phyloP scores from a whole-genome alignment of 1,140 invertebrate species.

The Sycophila sp. region DNA sequence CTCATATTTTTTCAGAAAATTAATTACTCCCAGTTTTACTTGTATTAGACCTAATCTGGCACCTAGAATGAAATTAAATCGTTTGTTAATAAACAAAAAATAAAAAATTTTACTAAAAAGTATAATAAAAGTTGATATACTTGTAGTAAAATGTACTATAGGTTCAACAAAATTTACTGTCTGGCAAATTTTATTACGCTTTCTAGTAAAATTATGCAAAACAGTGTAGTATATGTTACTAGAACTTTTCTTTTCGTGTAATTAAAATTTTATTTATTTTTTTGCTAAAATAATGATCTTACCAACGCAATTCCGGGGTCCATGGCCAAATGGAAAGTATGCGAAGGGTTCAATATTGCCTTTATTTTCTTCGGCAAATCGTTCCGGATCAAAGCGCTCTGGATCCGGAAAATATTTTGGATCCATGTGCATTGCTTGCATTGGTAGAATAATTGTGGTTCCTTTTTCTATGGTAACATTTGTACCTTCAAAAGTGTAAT shows the following conservation, averaged over 20 bases:
- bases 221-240: background rate
- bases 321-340: constrained; percentile 69
- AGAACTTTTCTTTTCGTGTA: background rate
- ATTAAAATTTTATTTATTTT: background rate
- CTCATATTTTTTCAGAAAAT: constrained; percentile 48
- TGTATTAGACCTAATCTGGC: constrained; percentile 51
- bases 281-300: no score
- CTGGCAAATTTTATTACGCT: background rate
- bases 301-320: constrained; percentile 32
- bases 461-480: constrained; percentile 59
- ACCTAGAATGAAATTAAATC: constrained; percentile 38
- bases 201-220: background rate
- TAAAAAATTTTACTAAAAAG: background rate
- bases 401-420: constrained; percentile 72
- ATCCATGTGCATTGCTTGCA: constrained; percentile 62
- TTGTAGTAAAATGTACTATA: no score
- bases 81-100: background rate
- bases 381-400: constrained; percentile 72
- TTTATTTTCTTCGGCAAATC: constrained; percentile 69
- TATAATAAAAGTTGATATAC: background rate
- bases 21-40: constrained; percentile 48
- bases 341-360: constrained; percentile 55
- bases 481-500: constrained; percentile 57
- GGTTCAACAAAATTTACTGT: no score
- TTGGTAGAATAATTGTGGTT: constrained; percentile 57